A percentile compares a stretch with the other conserved stretches of the same genome.
Evolutionary conservation across 2,797 vertebrate species (phyloP).

Genomic region (Trematomus bernacchii): DNA sequence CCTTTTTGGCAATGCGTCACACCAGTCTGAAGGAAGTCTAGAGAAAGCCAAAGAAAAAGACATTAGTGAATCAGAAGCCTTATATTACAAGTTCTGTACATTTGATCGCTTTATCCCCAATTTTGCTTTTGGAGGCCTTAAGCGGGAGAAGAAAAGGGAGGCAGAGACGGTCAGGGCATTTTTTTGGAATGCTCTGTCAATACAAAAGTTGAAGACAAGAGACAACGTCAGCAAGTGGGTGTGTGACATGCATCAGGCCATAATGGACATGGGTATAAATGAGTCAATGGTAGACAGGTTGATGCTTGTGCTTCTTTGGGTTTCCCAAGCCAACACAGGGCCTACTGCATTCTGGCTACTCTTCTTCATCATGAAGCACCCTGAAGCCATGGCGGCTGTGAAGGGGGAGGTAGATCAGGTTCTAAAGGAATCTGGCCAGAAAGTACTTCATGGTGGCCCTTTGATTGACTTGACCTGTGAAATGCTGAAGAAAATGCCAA

Average conservation of each 20-base stretch:
- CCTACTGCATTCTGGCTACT: conserved; percentile 93
- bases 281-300: conserved; percentile 86
- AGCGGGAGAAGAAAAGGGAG: conserved; percentile 82
- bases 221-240: conserved; percentile 91
- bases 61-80: conserved; percentile 79
- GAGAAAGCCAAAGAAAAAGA: conserved; percentile 82
- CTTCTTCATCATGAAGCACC: conserved; percentile 90
- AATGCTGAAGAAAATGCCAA: conserved; percentile 85
- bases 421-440: conserved; percentile 79
- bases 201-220: conserved; percentile 76
- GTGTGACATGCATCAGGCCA: conserved; percentile 75
- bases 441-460: conserved; percentile 61
- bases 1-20: conserved; percentile 85
- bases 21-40: conserved; percentile 28
- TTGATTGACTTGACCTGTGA: conserved; percentile 81
- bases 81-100: conserved; percentile 89
- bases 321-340: conserved; percentile 93
- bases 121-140: conserved; percentile 85
- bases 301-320: conserved; percentile 94
- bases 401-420: conserved; percentile 84
- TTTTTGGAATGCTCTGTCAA: conserved; percentile 87
- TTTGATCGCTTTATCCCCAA: conserved; percentile 92
- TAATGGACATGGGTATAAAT: conserved; percentile 71
- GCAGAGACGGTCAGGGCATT: conserved; percentile 78
- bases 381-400: conserved; percentile 89